Base-by-base conservation (phyloP, 2,113 vertebrate genomes). In the Gambusia affinis region DNA sequence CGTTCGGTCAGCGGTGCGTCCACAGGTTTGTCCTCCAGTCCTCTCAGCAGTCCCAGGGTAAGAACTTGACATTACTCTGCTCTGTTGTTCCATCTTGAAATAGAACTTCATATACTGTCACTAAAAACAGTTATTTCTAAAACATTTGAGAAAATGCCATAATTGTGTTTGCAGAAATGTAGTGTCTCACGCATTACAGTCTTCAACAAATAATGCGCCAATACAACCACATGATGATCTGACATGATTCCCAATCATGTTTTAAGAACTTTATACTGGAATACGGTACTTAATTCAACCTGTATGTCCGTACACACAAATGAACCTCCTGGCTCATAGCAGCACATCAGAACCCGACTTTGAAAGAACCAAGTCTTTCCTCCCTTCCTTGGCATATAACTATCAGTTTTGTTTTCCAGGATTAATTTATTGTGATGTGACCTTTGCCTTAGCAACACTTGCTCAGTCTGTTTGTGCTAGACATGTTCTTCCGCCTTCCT, bases 1-100 rank as follows among this genome's bases (percentile, higher is more conserved):
- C 95, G 96, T 12, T 97, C 96, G 0, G 96, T 97, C 80, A 97
- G 96, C 1, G 96, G 96, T 27, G 96, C 96, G 0, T 97, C 96
- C 29, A 97, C 96, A 0, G 96, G 96, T 60, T 94, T 97, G 78
- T 97, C 96, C 63, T 96, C 95, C 82, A 97, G 96, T 70, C 96
- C 96, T 24, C 95, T 97, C 72, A 97, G 95, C 93, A 97, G 96
- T 85, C 96, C 96, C 54, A 92, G 96, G 95, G 96, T 97, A 92
- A 95, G 96, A 60, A 28, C 44, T 7, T 67, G 29, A 47, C 15
- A 14, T 17, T 4, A 24, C 5, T 28, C 24, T 37, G 11, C 11
- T 70, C 5, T 57, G 4, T 31, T 22, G 29, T 19, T 63, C 30
- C 6, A 63, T 22, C 17, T 62, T 30, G 29, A 62, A 30, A 17